phyloP scores from a whole-genome alignment of 1,140 invertebrate species.

The Neodiprion virginianus region DNA sequence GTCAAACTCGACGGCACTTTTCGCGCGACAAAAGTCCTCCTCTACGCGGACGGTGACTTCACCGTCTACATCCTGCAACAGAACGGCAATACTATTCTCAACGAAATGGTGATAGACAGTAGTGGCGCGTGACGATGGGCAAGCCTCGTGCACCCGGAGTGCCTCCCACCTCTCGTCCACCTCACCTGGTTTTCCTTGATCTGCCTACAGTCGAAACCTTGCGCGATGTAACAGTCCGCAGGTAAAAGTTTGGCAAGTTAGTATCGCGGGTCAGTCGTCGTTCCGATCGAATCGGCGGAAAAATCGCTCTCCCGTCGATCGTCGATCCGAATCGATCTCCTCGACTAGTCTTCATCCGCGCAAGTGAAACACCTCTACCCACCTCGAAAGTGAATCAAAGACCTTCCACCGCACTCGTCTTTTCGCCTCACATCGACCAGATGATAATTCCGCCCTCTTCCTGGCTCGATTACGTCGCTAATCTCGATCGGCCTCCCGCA shows the following conservation, averaged over 20 bases:
- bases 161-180: not conserved
- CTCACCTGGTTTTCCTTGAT: slow-evolving; percentile 7
- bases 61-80: too few relatives aligned
- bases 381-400: too few relatives aligned
- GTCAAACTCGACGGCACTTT: too few relatives aligned
- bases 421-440: not conserved
- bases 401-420: too few relatives aligned
- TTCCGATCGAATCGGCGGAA: too few relatives aligned
- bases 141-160: not conserved
- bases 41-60: too few relatives aligned
- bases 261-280: not conserved
- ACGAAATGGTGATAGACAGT: not conserved
- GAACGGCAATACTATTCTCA: too few relatives aligned
- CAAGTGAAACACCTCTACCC: too few relatives aligned
- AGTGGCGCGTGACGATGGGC: not conserved
- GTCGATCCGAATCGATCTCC: too few relatives aligned
- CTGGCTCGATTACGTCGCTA: slow-evolving; percentile 1
- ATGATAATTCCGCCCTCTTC: not conserved
- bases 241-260: not conserved
- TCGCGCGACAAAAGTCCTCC: too few relatives aligned
- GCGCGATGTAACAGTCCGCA: not conserved
- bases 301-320: too few relatives aligned
- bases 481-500: not conserved
- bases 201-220: not conserved
- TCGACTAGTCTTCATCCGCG: too few relatives aligned